Evolutionary conservation across 2,888 invertebrate genomes (phyloP).

Genomic region (Chloroclysta siterata): DNA sequence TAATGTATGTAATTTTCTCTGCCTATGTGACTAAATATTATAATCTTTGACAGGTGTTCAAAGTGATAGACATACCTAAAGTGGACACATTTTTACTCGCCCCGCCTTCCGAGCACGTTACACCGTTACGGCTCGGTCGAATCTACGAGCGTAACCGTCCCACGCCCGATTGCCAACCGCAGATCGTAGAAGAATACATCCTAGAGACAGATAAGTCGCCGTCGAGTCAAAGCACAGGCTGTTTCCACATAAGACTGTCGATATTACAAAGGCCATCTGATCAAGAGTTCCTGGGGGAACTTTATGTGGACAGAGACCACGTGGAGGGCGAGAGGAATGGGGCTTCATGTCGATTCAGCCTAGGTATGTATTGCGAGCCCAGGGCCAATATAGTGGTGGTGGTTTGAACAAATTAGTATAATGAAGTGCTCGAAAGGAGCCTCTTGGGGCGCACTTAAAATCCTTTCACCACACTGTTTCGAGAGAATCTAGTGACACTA

Average conservation of each 20-base stretch:
- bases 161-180: conserved; percentile 90
- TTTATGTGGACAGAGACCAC: conserved; percentile 95
- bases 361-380: conserved; percentile 66
- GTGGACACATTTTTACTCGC: conserved; percentile 85
- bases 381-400: too few species aligned
- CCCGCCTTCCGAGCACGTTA: conserved; percentile 79
- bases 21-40: background rate
- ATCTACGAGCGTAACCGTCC: conserved; percentile 87
- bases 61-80: conserved; percentile 87
- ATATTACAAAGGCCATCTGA: conserved; percentile 94
- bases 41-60: conserved; percentile 76
- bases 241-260: conserved; percentile 94
- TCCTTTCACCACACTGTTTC: too few species aligned
- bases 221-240: conserved; percentile 85
- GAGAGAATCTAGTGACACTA: too few species aligned
- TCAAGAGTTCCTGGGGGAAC: conserved; percentile 94
- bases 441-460: too few species aligned
- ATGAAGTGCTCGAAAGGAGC: too few species aligned
- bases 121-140: conserved; percentile 70
- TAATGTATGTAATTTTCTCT: too few species aligned
- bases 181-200: conserved; percentile 94
- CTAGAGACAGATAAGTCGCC: conserved; percentile 92
- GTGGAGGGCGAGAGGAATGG: conserved; percentile 90
- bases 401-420: too few species aligned
- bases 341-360: conserved; percentile 91